phyloP scores from a whole-genome alignment of 2,113 vertebrate species.

The Tursiops truncatus region DNA sequence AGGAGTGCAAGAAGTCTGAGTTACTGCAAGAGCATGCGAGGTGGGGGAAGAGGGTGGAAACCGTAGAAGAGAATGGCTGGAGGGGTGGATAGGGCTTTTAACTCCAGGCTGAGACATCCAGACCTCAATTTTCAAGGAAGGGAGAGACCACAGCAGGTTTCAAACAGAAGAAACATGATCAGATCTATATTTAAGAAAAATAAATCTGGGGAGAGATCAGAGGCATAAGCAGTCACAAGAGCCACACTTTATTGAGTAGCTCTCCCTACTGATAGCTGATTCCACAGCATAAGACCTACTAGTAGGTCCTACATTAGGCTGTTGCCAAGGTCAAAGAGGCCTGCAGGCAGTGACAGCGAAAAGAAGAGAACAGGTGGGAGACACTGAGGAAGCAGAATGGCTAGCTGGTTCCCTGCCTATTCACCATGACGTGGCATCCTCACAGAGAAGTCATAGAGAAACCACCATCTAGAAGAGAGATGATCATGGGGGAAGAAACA shows the following conservation, averaged over 20 bases:
- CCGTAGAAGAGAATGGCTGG: background rate
- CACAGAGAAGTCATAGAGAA: background rate
- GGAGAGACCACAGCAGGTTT: background rate
- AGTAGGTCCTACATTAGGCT: background rate
- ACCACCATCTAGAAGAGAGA: background rate
- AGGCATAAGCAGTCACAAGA: background rate
- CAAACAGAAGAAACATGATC: background rate
- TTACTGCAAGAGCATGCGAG: fast-evolving
- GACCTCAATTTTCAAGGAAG: background rate
- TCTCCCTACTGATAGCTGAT: background rate
- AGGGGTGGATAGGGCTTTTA: background rate
- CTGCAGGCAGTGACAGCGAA: background rate
- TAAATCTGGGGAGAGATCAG: background rate
- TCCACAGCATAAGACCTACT: background rate
- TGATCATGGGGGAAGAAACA: background rate
- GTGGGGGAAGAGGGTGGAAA: background rate
- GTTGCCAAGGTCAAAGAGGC: background rate
- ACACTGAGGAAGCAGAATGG: background rate
- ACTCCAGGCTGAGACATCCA: background rate
- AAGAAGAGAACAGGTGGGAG: background rate
- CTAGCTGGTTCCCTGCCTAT: background rate
- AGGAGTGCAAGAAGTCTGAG: background rate
- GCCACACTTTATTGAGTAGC: background rate
- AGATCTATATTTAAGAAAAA: background rate
- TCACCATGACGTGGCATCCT: background rate